These are phyloP conservation scores for Plagodis dolabraria DNA, from an alignment of 2,888 invertebrate genomes.

Conservation along the genomic window DNA sequence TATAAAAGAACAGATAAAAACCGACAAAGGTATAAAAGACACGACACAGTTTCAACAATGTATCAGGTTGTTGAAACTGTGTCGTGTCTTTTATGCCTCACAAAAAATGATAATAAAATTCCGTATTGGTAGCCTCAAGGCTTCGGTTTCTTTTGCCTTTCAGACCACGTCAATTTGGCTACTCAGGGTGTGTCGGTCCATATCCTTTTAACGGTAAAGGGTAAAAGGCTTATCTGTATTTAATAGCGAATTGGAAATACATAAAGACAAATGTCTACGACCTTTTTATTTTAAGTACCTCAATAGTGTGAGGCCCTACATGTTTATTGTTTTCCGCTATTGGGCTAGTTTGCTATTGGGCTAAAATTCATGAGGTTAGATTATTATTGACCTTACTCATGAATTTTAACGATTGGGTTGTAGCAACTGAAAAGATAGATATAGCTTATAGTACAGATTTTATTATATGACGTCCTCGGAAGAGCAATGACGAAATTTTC, in stretches of 20 bases:
- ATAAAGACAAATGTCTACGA: slow-evolving; percentile 30
- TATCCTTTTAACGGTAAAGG: slow-evolving; percentile 39
- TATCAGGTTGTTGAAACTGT: slow-evolving; percentile 6
- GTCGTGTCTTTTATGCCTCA: slow-evolving; percentile 10
- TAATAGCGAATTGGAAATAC: slow-evolving; percentile 39
- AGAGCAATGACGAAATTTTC: too few species aligned
- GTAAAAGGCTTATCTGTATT: slow-evolving; percentile 37
- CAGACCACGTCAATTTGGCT: slow-evolving; percentile 36
- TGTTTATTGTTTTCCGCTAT: slow-evolving; percentile 3
- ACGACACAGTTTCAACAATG: too few species aligned
- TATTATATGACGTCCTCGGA: too few species aligned
- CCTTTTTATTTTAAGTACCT: slow-evolving; percentile 20
- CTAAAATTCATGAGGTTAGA: too few species aligned
- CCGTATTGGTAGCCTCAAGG: slow-evolving; percentile 17
- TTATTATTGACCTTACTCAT: too few species aligned
- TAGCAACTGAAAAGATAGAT: too few species aligned
- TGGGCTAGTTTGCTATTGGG: not conserved
- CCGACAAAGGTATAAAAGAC: too few species aligned
- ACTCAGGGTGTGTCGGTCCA: slow-evolving; percentile 38
- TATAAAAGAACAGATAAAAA: too few species aligned
- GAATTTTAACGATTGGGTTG: too few species aligned
- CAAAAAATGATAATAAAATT: slow-evolving; percentile 26
- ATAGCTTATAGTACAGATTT: too few species aligned
- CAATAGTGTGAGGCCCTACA: slow-evolving; percentile 4
- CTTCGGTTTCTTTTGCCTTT: slow-evolving; percentile 28